Conservation (phyloP, 2,888 invertebrate genomes). For the Lochmaea capreae region DNA sequence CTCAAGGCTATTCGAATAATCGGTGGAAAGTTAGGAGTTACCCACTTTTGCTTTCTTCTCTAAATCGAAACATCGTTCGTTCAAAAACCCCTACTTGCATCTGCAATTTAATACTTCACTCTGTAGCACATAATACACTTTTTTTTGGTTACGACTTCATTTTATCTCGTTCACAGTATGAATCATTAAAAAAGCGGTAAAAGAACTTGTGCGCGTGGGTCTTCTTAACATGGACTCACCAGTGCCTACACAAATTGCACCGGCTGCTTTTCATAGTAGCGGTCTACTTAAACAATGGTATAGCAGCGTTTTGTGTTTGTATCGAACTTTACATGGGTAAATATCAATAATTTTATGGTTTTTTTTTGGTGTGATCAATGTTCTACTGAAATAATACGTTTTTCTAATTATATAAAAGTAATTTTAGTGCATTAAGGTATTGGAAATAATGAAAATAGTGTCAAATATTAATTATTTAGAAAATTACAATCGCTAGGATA, state of each 20-base stretch:
- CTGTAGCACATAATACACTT: not conserved
- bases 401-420: not conserved
- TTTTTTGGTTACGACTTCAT: not conserved
- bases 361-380: slow-evolving; percentile 10
- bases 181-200: slow-evolving; percentile 14
- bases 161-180: not conserved
- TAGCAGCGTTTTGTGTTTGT: slow-evolving; percentile 20
- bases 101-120: no score
- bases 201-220: slow-evolving; percentile 28
- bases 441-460: no score
- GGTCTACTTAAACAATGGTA: no score
- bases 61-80: no score
- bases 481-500: no score
- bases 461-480: no score
- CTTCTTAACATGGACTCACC: slow-evolving; percentile 13
- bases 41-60: no score
- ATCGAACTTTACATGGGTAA: slow-evolving; percentile 10
- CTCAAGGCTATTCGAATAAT: no score
- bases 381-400: not conserved
- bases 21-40: no score
- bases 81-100: no score
- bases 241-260: slow-evolving; percentile 2
- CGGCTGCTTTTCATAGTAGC: slow-evolving; percentile 20
- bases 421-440: no score
- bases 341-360: slow-evolving; percentile 7